Evolutionary conservation across 2,113 vertebrate species (phyloP).

Genomic region (Bubo bubo): DNA sequence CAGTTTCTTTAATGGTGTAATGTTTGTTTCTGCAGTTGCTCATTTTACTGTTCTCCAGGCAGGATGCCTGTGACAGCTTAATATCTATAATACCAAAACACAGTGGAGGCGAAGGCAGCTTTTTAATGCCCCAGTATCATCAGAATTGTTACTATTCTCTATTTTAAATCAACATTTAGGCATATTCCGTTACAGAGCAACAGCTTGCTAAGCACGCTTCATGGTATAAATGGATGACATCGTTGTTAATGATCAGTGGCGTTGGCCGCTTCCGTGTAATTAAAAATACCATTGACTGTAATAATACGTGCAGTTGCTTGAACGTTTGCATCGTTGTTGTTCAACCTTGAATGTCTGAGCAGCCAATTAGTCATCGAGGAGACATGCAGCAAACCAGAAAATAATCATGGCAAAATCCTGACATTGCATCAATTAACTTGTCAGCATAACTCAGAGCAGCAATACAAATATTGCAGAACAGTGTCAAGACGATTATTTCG

Average conservation of each 20-base stretch:
- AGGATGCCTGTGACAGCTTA: not conserved
- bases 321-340: not conserved
- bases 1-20: fast-evolving
- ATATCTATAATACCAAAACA: not conserved
- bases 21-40: not conserved
- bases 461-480: not conserved
- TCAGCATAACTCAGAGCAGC: not conserved
- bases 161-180: not conserved
- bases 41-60: not conserved
- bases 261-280: not conserved
- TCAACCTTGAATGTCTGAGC: not conserved
- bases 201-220: not conserved
- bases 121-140: not conserved
- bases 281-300: not conserved
- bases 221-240: not conserved
- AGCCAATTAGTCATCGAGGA: not conserved
- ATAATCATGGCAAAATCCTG: not conserved
- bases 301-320: not conserved
- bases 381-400: not conserved
- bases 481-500: not conserved
- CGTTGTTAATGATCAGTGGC: not conserved
- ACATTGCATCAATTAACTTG: not conserved
- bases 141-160: not conserved
- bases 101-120: not conserved
- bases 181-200: not conserved